Evolutionary conservation across 2,888 invertebrate species (phyloP).

Genomic region (Elysia crispata): DNA sequence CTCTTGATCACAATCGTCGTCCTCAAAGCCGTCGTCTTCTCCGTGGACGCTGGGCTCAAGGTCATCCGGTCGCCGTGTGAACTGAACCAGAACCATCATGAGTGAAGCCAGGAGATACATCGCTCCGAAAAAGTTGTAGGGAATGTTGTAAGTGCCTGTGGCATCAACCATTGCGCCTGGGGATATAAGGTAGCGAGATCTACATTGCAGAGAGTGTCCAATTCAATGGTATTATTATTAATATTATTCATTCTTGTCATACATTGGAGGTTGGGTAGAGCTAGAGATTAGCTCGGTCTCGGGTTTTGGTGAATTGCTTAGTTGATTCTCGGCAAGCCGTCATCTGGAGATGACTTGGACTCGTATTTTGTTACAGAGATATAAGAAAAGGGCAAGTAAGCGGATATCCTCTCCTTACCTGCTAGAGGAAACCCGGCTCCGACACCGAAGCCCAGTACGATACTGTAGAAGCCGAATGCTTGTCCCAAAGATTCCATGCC

Average conservation of each 20-base stretch:
- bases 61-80: not conserved
- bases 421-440: conserved; percentile 29
- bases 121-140: conserved; percentile 35
- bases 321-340: no score
- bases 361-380: no score
- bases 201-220: no score
- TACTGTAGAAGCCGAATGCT: conserved; percentile 33
- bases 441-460: conserved; percentile 18
- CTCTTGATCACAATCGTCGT: no score
- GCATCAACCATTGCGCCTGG: conserved; percentile 38
- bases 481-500: conserved; percentile 28
- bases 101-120: conserved; percentile 35
- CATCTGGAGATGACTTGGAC: no score
- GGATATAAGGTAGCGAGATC: not conserved
- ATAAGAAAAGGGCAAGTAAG: no score
- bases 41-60: not conserved
- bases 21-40: no score
- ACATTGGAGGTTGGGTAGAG: no score
- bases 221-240: not conserved
- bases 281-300: no score
- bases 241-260: not conserved
- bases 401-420: conserved; percentile 18
- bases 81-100: conserved; percentile 26
- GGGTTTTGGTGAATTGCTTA: no score
- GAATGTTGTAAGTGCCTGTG: conserved; percentile 21